These are phyloP conservation scores for Lichenostomus cassidix DNA, from an alignment of 2,113 vertebrate species.

Conservation along the genomic window DNA sequence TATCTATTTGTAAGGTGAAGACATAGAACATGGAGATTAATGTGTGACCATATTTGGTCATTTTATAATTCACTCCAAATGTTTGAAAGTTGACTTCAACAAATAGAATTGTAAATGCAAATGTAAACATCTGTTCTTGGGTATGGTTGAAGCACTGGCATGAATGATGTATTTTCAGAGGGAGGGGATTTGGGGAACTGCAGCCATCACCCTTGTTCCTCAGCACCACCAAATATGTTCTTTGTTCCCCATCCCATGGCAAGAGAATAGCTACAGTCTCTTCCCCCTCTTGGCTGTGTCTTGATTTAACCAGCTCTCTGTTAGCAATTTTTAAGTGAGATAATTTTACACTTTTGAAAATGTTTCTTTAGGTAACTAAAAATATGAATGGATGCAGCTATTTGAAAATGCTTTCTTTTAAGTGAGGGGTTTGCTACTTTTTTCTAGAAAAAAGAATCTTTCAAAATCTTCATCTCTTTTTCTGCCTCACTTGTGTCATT, in stretches of 20 bases:
- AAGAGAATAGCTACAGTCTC: background rate
- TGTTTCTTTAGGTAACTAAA: background rate
- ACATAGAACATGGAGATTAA: background rate
- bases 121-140: background rate
- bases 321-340: background rate
- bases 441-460: background rate
- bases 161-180: background rate
- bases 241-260: background rate
- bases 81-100: background rate
- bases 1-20: background rate
- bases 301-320: background rate
- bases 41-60: background rate
- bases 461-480: background rate
- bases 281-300: background rate
- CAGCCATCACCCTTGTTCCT: background rate
- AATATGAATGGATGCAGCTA: background rate
- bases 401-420: background rate
- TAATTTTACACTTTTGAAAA: background rate
- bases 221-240: background rate
- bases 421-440: background rate
- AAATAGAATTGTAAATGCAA: background rate
- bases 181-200: background rate
- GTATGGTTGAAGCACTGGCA: background rate
- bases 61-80: background rate
- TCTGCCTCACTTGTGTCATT: background rate